Evolutionary conservation across 2,888 invertebrate species (phyloP).

Genomic region (Pyrocoelia pectoralis): DNA sequence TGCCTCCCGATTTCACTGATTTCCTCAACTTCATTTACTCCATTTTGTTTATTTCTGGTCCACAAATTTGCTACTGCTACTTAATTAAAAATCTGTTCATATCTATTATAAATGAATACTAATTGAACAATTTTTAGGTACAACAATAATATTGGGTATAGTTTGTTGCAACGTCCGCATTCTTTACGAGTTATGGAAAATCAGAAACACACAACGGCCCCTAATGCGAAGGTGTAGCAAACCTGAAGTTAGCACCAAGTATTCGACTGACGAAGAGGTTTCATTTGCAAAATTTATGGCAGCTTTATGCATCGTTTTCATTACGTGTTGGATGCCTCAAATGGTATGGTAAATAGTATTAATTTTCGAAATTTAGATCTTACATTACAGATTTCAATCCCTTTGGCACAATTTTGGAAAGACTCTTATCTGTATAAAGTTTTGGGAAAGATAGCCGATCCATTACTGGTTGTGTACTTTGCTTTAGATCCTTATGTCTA

Average conservation of each 20-base stretch:
- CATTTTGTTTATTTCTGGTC: too few species aligned
- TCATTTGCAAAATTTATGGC: constrained; percentile 88
- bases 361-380: too few species aligned
- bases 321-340: constrained; percentile 88
- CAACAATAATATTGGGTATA: constrained; percentile 75
- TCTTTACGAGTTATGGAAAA: constrained; percentile 74
- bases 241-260: constrained; percentile 53
- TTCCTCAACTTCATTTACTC: too few species aligned
- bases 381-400: constrained; percentile 72
- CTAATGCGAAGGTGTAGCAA: constrained; percentile 59
- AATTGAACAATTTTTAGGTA: constrained; percentile 71
- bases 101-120: too few species aligned
- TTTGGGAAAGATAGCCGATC: constrained; percentile 71
- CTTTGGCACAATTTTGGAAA: constrained; percentile 64
- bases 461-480: constrained; percentile 82
- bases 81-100: too few species aligned
- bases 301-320: constrained; percentile 81
- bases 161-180: constrained; percentile 86
- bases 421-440: constrained; percentile 53
- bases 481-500: constrained; percentile 85
- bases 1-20: too few species aligned
- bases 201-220: constrained; percentile 59
- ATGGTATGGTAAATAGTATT: constrained; percentile 72
- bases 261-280: constrained; percentile 79
- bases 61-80: too few species aligned